A percentile compares a stretch with the other conserved stretches of the same genome.
Conservation (phyloP, 2,888 invertebrate species). For the Hypomecis punctinalis region DNA sequence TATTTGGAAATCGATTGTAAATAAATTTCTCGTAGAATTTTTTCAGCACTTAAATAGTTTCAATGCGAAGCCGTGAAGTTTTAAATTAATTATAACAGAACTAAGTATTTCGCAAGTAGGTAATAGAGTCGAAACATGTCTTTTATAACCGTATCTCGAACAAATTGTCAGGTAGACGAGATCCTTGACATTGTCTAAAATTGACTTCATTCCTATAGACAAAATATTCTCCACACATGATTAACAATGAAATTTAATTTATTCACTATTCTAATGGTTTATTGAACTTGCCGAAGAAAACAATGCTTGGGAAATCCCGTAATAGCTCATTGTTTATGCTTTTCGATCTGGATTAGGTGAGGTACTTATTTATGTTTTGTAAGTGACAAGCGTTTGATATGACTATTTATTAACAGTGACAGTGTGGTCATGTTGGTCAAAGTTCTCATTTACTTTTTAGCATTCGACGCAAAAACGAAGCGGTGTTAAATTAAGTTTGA, state of each 20-base stretch:
- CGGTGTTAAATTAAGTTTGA: too few relatives aligned
- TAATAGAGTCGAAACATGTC: too few relatives aligned
- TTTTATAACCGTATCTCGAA: not conserved
- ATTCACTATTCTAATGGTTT: conserved; percentile 9
- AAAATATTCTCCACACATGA: conserved; percentile 1
- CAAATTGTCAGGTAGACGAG: conserved; percentile 1
- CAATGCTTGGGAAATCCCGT: conserved; percentile 19
- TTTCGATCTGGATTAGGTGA: not conserved
- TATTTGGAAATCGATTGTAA: too few relatives aligned
- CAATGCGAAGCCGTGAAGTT: too few relatives aligned
- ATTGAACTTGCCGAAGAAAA: conserved; percentile 11
- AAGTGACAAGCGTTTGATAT: not conserved
- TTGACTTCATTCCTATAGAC: conserved; percentile 17
- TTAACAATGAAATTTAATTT: conserved; percentile 15
- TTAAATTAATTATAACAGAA: too few relatives aligned
- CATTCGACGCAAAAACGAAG: too few relatives aligned
- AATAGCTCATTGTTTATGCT: not conserved
- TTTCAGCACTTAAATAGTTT: not conserved
- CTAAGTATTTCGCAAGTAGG: too few relatives aligned
- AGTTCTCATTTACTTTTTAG: too few relatives aligned
- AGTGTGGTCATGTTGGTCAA: too few relatives aligned
- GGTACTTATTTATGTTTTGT: not conserved
- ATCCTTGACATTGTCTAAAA: conserved; percentile 17
- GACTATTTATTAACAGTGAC: not conserved
- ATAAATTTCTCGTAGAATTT: too few relatives aligned